Conservation (phyloP, 1,140 invertebrate genomes). For the Drosophila leontia region DNA sequence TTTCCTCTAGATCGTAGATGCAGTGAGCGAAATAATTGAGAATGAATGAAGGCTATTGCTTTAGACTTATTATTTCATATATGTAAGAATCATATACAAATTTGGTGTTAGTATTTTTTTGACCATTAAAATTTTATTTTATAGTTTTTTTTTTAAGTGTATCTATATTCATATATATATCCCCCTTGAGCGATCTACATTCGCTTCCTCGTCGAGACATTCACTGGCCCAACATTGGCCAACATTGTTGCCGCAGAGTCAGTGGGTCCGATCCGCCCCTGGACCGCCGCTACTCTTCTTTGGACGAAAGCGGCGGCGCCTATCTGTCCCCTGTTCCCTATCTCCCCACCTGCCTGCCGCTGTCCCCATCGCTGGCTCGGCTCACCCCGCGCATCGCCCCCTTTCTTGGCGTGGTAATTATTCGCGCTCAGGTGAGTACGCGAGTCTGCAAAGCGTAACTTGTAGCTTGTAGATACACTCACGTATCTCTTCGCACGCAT, state of each 20-base stretch:
- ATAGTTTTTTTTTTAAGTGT: not conserved
- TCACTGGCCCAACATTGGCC: conserved; percentile 50
- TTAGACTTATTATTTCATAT: too few species aligned
- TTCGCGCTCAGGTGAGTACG: conserved; percentile 80
- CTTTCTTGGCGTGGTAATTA: conserved; percentile 72
- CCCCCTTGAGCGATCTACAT: conserved; percentile 61
- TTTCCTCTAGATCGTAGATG: not conserved
- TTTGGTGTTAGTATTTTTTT: too few species aligned
- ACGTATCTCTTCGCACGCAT: conserved; percentile 75
- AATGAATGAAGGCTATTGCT: not conserved
- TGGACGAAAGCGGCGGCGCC: conserved; percentile 65
- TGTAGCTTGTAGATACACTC: conserved; percentile 80
- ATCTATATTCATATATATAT: not conserved
- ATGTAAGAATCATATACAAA: too few species aligned
- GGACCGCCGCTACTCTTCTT: conserved; percentile 52
- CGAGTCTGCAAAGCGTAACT: conserved; percentile 81
- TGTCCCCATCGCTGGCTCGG: not conserved
- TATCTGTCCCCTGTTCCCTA: conserved; percentile 8
- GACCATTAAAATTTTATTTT: too few species aligned
- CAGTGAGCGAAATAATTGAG: not conserved
- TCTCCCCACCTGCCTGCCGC: conserved; percentile 29
- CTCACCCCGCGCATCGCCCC: not conserved
- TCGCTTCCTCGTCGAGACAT: conserved; percentile 57
- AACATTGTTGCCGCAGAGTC: conserved; percentile 53
- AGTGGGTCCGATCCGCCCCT: conserved; percentile 52